Evolutionary conservation across 2,888 invertebrate genomes (phyloP), one percentile per base, ranked within the genome.

Genomic region (Lamellibrachia columna): DNA sequence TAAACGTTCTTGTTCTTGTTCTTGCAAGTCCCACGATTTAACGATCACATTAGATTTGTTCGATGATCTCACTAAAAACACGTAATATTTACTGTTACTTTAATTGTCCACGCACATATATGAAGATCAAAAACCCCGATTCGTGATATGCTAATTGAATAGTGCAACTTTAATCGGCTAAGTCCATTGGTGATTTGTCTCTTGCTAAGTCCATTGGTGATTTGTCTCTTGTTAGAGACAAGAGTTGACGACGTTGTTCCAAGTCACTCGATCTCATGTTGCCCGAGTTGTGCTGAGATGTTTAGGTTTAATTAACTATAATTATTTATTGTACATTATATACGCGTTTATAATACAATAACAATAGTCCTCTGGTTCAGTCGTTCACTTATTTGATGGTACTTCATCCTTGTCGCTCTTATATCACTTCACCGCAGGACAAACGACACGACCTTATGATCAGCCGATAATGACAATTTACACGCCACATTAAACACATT

Each of bases 401-500:
- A 75, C 75, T 22, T 75, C 75, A 75, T 22, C 75, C 75, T 75
- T 75, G 6, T 75, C 75, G 75, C 22, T 6, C 75, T 11, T n/a
- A 22, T n/a, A 58, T 58, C 58, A 58, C 22, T 15, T 75, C 11
- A 75, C 75, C 75, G 22, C 75, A 75, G n/a, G 75, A 75, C 75
- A 75, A 75, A 75, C 22, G 75, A 4, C 75, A 75, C 75, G 22
- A 75, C 75, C 22, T 22, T 75, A 22, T 22, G 22, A 3, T 22
- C 22, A 75, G 2, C 55, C 15, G 75, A 75, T 75, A 15, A 11
- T 75, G 75, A 75, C 75, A 75, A 75, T 75, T 22, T 2, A 75
- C 75, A 75, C 75, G 75, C 75, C 75, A 75, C 75, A 75, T 75
- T 75, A 75, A 75, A 75, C 75, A 75, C 75, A 15, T 75, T 75